Evolutionary conservation across 2,113 vertebrate genomes (phyloP).

Genomic region (Platysternon megacephalum): DNA sequence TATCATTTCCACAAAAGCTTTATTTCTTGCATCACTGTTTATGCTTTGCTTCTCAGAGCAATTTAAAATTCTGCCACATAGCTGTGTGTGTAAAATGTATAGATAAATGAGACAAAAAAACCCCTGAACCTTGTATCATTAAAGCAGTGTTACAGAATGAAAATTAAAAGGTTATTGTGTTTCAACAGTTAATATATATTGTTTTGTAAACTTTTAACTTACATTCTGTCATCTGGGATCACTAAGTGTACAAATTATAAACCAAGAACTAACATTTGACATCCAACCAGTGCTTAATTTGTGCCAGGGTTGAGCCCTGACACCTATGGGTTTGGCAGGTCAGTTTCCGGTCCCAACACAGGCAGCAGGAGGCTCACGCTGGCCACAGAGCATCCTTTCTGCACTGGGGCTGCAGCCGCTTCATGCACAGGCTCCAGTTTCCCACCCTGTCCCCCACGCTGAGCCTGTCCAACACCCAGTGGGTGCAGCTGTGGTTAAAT

Average conservation of each 20-base stretch:
- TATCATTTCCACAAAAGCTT: not conserved
- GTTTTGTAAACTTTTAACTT: not conserved
- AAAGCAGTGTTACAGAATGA: not conserved
- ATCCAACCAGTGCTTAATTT: not conserved
- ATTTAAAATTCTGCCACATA: not conserved
- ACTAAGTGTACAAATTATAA: not conserved
- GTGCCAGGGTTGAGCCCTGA: not conserved
- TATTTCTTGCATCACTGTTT: not conserved
- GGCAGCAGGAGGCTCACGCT: not conserved
- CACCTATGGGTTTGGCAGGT: not conserved
- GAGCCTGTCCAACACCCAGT: no score
- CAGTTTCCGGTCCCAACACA: not conserved
- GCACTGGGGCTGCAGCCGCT: not conserved
- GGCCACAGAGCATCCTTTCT: no score
- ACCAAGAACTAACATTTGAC: not conserved
- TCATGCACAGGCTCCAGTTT: no score
- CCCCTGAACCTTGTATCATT: not conserved
- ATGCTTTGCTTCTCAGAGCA: not conserved
- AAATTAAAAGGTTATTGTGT: not conserved
- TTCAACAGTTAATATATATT: not conserved
- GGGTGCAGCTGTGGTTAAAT: no score
- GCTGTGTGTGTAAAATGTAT: not conserved
- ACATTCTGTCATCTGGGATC: not conserved
- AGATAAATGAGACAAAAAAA: not conserved
- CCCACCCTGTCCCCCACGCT: no score